Conservation (phyloP, 1,140 invertebrate genomes). For the Dendroctonus ponderosae region DNA sequence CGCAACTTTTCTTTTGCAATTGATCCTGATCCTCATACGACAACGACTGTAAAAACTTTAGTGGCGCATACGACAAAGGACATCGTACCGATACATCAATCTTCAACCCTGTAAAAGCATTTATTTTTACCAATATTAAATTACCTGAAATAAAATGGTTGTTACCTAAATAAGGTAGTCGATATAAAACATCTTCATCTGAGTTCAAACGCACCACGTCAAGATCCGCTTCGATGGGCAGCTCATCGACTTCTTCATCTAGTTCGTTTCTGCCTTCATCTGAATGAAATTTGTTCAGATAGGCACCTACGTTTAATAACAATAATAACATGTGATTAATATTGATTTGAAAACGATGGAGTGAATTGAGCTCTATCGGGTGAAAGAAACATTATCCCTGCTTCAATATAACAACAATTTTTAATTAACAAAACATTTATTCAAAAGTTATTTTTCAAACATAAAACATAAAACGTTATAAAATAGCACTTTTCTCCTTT, state of each 20-base stretch:
- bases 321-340: no score
- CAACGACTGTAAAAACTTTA: conserved; percentile 33
- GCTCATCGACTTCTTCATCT: conserved; percentile 32
- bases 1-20: conserved; percentile 15
- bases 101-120: conserved; percentile 26
- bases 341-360: no score
- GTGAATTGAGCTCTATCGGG: no score
- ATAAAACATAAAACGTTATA: no score
- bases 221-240: conserved; percentile 8
- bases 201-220: conserved; percentile 19
- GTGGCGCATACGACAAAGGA: conserved; percentile 36
- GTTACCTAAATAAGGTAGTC: conserved; percentile 36
- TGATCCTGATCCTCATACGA: conserved; percentile 5
- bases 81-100: conserved; percentile 37
- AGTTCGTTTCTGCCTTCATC: conserved; percentile 34
- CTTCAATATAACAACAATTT: no score
- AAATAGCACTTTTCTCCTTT: no score
- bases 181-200: conserved; percentile 32
- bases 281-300: conserved; percentile 35
- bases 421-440: no score
- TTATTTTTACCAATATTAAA: conserved; percentile 4
- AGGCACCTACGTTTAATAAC: conserved; percentile 29
- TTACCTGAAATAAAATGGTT: not conserved
- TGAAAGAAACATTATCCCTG: no score
- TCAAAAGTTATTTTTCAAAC: no score